Base-by-base conservation (phyloP, 1,140 invertebrate species). In the Chrysopa pallens region DNA sequence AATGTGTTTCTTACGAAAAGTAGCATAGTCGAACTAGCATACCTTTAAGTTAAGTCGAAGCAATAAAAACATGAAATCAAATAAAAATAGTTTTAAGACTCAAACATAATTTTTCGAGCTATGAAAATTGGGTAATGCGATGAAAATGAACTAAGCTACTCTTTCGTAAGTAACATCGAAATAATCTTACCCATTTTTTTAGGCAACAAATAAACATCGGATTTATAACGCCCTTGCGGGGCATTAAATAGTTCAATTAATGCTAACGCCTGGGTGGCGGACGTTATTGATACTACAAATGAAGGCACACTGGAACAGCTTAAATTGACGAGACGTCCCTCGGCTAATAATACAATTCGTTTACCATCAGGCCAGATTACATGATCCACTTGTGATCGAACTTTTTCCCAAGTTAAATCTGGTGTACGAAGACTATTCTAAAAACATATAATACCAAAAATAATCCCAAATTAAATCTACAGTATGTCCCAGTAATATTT, bases 271-370 rank as follows among this genome's bases (percentile, higher is more conserved):
- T 96, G 91, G 37, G 90, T 93, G 46, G 88, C 85, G 14, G 89
- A 86, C 35, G 90, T 93, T 47, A 95, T 92, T 17, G 89, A 94
- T 12, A 93, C 90, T 50, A 96, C 91, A 68, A 97, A 95, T 13
- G 92, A 96, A 38, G 94, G 92, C 59, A 97, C 79, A 61, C 88
- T 94, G 29, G 92, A 97, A 64, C 92, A 97, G 51, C 89, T 94
- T 43, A 97, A 69, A 68, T 97, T 97, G 13, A 95, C 90, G 13
- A 97, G 67, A 29, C 93, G 75, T 37, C 93, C 94, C 69, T 96
- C 92, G 7, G 93, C 92, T 46, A 97, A 66, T 29, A 98, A 68
- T 38, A 97, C 86, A 46, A 91, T 87, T 50, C 78, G 74, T 68
- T 89, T 95, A 42, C 86, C 85, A 63, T 88, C 87, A 23, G 87